Base-by-base conservation (phyloP, 1,140 invertebrate species). In the Musca vetustissima region DNA sequence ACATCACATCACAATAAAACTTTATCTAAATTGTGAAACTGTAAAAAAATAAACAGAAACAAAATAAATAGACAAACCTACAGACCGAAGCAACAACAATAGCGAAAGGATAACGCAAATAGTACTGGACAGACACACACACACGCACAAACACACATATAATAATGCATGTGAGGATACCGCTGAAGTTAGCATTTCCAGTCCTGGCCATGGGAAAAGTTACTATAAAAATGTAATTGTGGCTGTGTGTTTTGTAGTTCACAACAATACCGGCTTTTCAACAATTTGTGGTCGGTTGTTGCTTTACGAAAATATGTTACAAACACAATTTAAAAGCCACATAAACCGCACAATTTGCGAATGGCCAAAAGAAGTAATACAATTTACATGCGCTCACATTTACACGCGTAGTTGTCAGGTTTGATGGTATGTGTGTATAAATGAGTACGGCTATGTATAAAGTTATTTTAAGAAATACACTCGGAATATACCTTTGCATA, bases 271-370 rank as follows among this genome's bases (percentile, higher is more conserved):
- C 28, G 57, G 57, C 57, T 61, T 61, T 61, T 61, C 57, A 61
- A 61, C 57, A 61, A 61, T 61, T 61, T 61, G 57, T 61, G 57
- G 57, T 61, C 28, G 28, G 57, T 61, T 61, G 57, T 61, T 61
- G 57, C 28, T 61, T 61, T 61, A 61, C 28, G 36, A 61, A 61
- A 61, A 61, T 61, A 61, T 61, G 57, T 61, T 36, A 36, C 57
- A 61, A 61, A 61, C 57, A 61, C 57, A 61, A 61, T 61, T 61
- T 61, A 61, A 61, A 61, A 61, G 19, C 57, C 57, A 61, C 57
- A 61, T 21, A 61, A 61, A 36, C 57, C 57, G 57, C 57, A 61
- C 57, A 61, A 61, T 61, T 61, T 61, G 57, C 57, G 28, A 61
- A 61, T 61, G 32, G 57, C 57, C 28, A 61, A 43, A 43, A 61